phyloP scores from a whole-genome alignment of 2,797 vertebrate genomes.

The Enteromius thamalakanensis region DNA sequence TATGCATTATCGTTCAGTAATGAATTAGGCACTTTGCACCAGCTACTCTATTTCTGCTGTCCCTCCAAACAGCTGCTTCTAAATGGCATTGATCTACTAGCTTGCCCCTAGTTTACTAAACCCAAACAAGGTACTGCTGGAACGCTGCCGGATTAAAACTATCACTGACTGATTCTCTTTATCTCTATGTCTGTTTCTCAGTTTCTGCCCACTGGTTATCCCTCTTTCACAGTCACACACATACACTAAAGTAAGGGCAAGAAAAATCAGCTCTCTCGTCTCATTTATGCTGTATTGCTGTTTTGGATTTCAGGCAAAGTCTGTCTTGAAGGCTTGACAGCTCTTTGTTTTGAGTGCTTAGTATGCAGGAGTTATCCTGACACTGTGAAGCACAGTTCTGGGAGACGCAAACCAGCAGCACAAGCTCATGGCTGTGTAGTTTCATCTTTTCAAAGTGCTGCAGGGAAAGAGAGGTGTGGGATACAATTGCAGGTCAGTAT shows the following conservation, averaged over 20 bases:
- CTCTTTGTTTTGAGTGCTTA: conserved; percentile 63
- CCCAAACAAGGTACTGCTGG: conserved; percentile 15
- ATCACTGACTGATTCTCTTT: conserved; percentile 1
- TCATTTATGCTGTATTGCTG: conserved; percentile 54
- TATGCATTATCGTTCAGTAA: conserved; percentile 52
- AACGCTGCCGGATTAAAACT: conserved; percentile 20
- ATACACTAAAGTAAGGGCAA: conserved; percentile 4
- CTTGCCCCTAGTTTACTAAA: conserved; percentile 38
- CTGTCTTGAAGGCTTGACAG: conserved; percentile 65
- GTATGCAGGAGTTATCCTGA: conserved; percentile 62
- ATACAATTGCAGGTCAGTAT: conserved; percentile 9
- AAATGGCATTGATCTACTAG: conserved; percentile 53
- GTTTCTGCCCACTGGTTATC: conserved; percentile 6
- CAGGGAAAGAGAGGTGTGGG: conserved; percentile 12
- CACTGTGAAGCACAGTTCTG: conserved; percentile 50
- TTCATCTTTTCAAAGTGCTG: conserved; percentile 49
- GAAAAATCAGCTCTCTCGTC: conserved; percentile 42
- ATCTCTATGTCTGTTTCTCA: not conserved
- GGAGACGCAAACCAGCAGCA: conserved; percentile 52
- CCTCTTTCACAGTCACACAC: conserved; percentile 19
- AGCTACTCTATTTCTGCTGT: conserved; percentile 52
- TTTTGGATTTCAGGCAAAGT: conserved; percentile 60
- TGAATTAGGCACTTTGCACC: conserved; percentile 56
- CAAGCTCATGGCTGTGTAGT: conserved; percentile 54
- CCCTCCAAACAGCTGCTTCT: conserved; percentile 54